Percentiles rank a stretch among this genome's conserved stretches.
Conservation (phyloP, 1,140 invertebrate species). For the Acromyrmex echinatior region DNA sequence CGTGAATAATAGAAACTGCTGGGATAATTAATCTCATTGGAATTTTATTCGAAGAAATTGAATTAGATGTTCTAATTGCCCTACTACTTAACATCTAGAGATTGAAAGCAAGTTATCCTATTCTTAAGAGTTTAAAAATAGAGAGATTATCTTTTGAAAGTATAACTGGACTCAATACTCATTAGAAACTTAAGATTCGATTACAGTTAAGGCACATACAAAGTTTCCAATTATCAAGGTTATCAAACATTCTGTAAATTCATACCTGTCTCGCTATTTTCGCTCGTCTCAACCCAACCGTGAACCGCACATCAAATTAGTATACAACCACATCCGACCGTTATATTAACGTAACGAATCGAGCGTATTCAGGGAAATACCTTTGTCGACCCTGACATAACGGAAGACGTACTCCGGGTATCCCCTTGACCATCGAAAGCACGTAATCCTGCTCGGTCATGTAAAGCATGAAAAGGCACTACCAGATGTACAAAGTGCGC, state of each 20-base stretch:
- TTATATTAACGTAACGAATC: constrained; percentile 58
- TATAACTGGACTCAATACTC: constrained; percentile 13
- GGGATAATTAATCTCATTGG: neutral
- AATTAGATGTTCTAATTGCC: neutral
- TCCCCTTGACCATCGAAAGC: constrained; percentile 32
- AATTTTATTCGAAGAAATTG: constrained; percentile 6
- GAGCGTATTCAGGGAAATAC: constrained; percentile 56
- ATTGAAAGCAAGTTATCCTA: neutral
- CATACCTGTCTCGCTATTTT: constrained; percentile 46
- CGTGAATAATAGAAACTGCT: neutral
- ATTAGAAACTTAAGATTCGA: constrained; percentile 22
- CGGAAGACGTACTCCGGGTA: constrained; percentile 36
- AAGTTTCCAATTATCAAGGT: constrained; percentile 22
- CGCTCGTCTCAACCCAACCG: constrained; percentile 44
- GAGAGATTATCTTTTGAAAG: neutral
- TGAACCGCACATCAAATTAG: constrained; percentile 50
- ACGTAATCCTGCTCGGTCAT: constrained; percentile 13
- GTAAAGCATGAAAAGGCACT: constrained; percentile 38
- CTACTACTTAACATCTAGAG: neutral
- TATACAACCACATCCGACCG: constrained; percentile 7
- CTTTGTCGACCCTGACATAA: constrained; percentile 53
- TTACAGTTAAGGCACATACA: constrained; percentile 37
- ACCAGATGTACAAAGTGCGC: neutral
- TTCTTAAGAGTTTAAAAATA: neutral
- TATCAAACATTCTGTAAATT: constrained; percentile 51